Percentiles rank a stretch among this genome's conserved stretches.
Evolutionary conservation across 2,797 vertebrate genomes (phyloP).

Genomic region (Urosaurus nigricauda): DNA sequence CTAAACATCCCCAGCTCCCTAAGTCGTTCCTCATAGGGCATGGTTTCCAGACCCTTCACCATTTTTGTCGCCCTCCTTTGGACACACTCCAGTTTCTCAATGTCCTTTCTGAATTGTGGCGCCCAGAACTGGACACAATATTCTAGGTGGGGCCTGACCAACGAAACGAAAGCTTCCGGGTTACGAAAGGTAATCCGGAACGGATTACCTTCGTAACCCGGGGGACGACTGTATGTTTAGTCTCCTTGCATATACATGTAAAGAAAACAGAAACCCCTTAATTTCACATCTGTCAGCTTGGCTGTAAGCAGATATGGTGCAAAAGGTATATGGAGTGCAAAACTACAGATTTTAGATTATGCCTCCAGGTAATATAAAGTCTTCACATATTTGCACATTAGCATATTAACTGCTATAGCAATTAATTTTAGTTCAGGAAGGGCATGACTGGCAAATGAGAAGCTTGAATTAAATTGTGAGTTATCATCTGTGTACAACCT

Average conservation of each 20-base stretch:
- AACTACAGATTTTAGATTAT: background rate
- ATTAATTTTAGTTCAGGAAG: slow-evolving; percentile 4
- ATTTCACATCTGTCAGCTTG: background rate
- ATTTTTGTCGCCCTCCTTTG: too few species aligned
- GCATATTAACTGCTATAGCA: background rate
- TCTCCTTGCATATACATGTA: background rate
- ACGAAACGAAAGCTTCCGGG: too few species aligned
- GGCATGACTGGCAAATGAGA: background rate
- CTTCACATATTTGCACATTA: background rate
- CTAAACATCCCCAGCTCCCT: too few species aligned
- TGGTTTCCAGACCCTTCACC: too few species aligned
- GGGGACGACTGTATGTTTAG: too few species aligned
- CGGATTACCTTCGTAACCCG: too few species aligned
- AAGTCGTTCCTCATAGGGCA: too few species aligned
- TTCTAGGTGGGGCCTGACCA: too few species aligned
- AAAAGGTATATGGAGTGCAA: background rate
- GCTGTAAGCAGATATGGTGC: background rate
- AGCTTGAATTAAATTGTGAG: background rate
- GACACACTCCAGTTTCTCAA: too few species aligned
- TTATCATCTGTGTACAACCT: background rate
- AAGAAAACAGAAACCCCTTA: background rate
- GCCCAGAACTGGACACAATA: too few species aligned
- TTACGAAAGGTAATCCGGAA: too few species aligned
- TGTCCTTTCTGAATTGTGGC: too few species aligned
- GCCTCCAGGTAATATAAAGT: background rate